These are phyloP conservation scores for Calliphora vomitoria DNA, from an alignment of 2,888 invertebrate genomes.

Conservation along the genomic window DNA sequence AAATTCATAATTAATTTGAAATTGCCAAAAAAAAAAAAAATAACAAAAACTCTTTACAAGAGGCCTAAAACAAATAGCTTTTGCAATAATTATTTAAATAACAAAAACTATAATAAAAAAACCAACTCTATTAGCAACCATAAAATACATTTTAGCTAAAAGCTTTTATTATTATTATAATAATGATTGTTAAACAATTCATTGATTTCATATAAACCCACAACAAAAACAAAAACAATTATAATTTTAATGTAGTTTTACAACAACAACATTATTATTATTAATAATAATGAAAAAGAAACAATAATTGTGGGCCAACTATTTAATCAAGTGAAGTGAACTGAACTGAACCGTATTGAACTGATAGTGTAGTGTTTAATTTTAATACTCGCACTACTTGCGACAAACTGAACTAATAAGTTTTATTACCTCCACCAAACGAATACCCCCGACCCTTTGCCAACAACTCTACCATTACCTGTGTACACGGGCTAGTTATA, in stretches of 20 bases:
- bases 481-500: too few species aligned
- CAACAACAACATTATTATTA: background rate
- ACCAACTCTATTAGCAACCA: background rate
- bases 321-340: background rate
- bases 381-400: background rate
- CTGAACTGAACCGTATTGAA: constrained; percentile 9
- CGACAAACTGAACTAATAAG: constrained; percentile 10
- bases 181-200: background rate
- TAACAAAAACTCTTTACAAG: constrained; percentile 19
- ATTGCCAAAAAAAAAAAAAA: background rate
- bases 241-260: background rate
- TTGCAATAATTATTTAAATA: constrained; percentile 37
- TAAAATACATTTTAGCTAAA: background rate
- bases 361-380: constrained; percentile 17
- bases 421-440: background rate
- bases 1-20: constrained; percentile 54
- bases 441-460: too few species aligned
- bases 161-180: background rate
- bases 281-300: background rate
- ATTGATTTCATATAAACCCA: background rate
- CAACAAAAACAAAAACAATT: background rate
- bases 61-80: constrained; percentile 29
- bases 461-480: too few species aligned
- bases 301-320: background rate
- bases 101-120: background rate